Percentiles rank a stretch among this genome's conserved stretches.
Conservation (phyloP, 2,888 invertebrate genomes). For the Calliphora vomitoria region DNA sequence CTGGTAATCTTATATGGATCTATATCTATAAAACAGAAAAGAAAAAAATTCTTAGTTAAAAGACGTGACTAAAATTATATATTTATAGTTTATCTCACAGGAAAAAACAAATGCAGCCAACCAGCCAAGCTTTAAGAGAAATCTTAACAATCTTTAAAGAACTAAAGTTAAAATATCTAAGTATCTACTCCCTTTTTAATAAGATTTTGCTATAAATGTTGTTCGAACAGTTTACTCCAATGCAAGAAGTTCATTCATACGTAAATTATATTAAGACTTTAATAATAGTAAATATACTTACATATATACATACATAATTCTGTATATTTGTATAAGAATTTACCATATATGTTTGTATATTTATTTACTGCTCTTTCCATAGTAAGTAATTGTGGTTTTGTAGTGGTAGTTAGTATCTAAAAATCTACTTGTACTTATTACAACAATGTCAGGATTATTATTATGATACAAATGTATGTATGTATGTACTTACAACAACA, state of each 20-base stretch:
- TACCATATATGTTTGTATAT: not conserved
- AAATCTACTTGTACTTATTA: slow-evolving; percentile 56
- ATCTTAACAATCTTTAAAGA: slow-evolving; percentile 37
- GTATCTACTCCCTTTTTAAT: slow-evolving; percentile 62
- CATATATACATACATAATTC: not conserved
- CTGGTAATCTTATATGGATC: slow-evolving; percentile 67
- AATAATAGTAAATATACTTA: slow-evolving; percentile 55
- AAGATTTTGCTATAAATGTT: slow-evolving; percentile 23
- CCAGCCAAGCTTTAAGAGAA: slow-evolving; percentile 29
- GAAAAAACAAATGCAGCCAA: slow-evolving; percentile 13
- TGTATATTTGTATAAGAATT: not conserved
- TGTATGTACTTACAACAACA: slow-evolving; percentile 47
- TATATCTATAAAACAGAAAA: slow-evolving; percentile 51
- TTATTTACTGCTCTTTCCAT: not conserved
- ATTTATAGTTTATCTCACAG: slow-evolving; percentile 69
- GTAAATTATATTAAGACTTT: slow-evolving; percentile 66
- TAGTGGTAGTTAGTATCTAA: slow-evolving; percentile 45
- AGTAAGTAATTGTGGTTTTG: not conserved
- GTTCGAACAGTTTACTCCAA: slow-evolving; percentile 8
- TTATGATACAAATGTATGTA: slow-evolving; percentile 56
- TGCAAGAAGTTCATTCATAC: slow-evolving; percentile 57
- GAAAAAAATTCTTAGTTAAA: slow-evolving; percentile 55
- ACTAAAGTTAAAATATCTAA: slow-evolving; percentile 36
- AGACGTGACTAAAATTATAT: slow-evolving; percentile 74
- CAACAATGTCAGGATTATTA: slow-evolving; percentile 71